Percentiles rank a stretch among this genome's conserved stretches.
Conservation (phyloP, 2,113 vertebrate genomes). For the Columbina picui region DNA sequence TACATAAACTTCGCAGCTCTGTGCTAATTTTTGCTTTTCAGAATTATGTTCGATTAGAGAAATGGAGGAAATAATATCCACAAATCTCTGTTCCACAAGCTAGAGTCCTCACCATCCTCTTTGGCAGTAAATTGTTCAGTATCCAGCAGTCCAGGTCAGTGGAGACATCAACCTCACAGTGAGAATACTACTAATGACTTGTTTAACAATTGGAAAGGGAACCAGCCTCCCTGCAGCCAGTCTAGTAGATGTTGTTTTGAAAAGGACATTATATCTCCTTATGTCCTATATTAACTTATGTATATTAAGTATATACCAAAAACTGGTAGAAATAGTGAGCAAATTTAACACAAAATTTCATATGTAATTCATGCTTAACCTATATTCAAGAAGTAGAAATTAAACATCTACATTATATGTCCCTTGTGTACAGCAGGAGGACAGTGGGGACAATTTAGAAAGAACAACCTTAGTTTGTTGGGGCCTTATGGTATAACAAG, state of each 20-base stretch:
- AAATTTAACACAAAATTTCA: not conserved
- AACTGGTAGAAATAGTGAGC: not conserved
- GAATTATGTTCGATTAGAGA: not conserved
- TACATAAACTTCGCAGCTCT: not conserved
- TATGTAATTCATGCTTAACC: not conserved
- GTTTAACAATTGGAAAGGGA: not conserved
- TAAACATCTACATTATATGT: not conserved
- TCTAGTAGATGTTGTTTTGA: not conserved
- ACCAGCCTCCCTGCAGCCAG: not conserved
- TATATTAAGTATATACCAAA: not conserved
- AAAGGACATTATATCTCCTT: not conserved
- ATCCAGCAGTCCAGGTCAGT: not conserved
- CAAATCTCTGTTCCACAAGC: not conserved
- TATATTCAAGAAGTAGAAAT: not conserved
- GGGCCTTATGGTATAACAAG: not conserved
- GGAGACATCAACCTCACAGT: not conserved
- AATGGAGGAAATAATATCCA: not conserved
- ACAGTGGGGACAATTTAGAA: not conserved
- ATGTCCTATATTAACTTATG: not conserved
- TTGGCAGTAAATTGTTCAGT: not conserved
- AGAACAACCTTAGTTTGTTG: not conserved
- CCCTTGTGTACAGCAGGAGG: not conserved
- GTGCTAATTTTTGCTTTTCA: not conserved
- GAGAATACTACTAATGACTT: not conserved
- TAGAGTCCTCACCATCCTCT: not conserved